Base-by-base conservation (phyloP, 1,140 invertebrate species). In the Luehdorfia chinensis region DNA sequence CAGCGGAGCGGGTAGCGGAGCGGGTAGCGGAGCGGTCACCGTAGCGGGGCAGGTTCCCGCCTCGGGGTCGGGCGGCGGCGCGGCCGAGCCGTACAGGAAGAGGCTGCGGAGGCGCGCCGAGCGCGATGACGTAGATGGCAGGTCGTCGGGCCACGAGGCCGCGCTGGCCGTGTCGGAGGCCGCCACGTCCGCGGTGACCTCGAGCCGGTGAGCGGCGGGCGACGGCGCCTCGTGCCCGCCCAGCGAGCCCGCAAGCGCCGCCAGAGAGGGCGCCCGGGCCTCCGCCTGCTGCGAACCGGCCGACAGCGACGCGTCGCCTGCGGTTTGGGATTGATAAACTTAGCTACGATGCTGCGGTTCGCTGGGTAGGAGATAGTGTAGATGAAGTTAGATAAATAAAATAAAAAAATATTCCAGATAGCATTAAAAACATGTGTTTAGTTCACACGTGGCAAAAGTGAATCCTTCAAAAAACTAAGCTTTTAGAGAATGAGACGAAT, bases 191-290 rank as follows among this genome's bases (percentile, higher is more conserved):
- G 71, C 71, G 18, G 68, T 74, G n/a, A 73, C 71, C 51, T 76
- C 72, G 18, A 72, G 66, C n/a, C 76, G 66, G 32, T 52, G 61
- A 34, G 67, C 61, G 44, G 61, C 61, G n/a, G 68, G 67, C 43
- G 70, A 60, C 12, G 33, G 47, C 43, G 63, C 55, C 37, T 72
- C 70, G 61, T 57, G 66, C 13, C 62, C 66, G 46, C 61, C 74
- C 58, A 79, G 73, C 28, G 77, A 83, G 14, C 79, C 76, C 31
- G 79, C 79, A 46, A 80, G 66, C 19, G 69, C 79, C 1, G 75
- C 76, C 33, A 84, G 68, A 8, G 79, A 80, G 21, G 78, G 53
- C 50, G 76, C 79, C 21, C 76, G 71, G n/a, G 48, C 64, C 49
- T 77, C 75, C 11, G 67, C 76, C 21, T 63, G 61, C 14, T 53